Base-by-base conservation (phyloP, 2,797 vertebrate species). In the Oophaga sylvatica region DNA sequence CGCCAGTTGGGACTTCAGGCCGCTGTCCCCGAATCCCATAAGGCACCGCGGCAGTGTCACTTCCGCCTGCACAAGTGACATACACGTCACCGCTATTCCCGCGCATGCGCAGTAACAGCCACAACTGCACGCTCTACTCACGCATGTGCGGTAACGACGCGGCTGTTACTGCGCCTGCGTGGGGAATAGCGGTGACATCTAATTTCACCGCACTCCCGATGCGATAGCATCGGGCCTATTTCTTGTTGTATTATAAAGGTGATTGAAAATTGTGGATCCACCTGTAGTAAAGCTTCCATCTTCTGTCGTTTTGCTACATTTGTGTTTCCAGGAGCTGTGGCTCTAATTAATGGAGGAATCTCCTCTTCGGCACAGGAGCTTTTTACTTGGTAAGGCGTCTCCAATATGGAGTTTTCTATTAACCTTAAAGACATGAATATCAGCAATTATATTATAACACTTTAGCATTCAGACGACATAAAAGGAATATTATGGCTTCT, bases 271-370 rank as follows among this genome's bases (percentile, higher is more conserved):
- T 53, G 48, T 77, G 6, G n/a, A 13, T 31, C 5, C 76, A 86
- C 87, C 87, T 89, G 60, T 60, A 86, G 57, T 73, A 86, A 62
- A 16, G 48, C 78, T 35, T 89, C 79, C 79, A 89, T 86, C 82
- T 82, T 85, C 17, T 81, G 22, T 3, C 48, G 83, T 78, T 79
- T 89, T 26, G 70, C 29, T 35, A n/a, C n/a, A 78, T 83, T 81
- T 7, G 6, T 57, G 56, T 65, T 71, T 11, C 76, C 88, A 76
- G 65, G 83, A 60, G 80, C 80, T 41, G 87, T 26, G 56, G 90
- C 87, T 83, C 87, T 89, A 70, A 93, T 89, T 60, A 93, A 89
- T 1, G 92, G 86, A 57, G 91, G 88, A 63, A 93, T 87, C 53
- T 92, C 91, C 63, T 90, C 83, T 62, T 91, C 91, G 60, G 90